phyloP scores from a whole-genome alignment of 2,113 vertebrate species.

The Narcine bancroftii region DNA sequence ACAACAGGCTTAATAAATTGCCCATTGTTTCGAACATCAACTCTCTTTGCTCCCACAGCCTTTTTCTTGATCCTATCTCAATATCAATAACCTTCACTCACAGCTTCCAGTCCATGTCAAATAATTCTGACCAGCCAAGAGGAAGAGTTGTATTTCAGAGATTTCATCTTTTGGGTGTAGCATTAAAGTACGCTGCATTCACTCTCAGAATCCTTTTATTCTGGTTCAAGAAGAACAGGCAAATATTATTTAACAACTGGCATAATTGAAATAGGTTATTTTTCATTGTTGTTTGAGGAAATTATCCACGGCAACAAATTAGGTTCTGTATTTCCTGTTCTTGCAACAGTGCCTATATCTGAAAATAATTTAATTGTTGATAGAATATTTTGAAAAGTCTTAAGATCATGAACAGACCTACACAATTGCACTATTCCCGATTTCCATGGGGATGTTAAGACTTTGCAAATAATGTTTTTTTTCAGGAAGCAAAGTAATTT shows the following conservation, averaged over 20 bases:
- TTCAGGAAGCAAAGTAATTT: background rate
- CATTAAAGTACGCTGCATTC: background rate
- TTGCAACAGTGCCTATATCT: background rate
- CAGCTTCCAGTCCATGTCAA: too few relatives aligned
- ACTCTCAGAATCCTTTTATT: background rate
- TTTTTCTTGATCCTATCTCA: too few relatives aligned
- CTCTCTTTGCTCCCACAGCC: too few relatives aligned
- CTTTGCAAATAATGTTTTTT: background rate
- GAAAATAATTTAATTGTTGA: background rate
- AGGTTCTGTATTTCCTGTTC: background rate
- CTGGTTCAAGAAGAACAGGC: background rate
- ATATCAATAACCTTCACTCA: too few relatives aligned
- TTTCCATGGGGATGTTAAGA: background rate
- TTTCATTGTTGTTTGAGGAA: background rate
- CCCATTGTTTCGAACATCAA: too few relatives aligned
- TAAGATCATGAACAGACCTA: background rate
- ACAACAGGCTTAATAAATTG: too few relatives aligned
- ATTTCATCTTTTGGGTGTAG: background rate
- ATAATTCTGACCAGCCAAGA: background rate
- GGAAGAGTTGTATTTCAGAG: background rate
- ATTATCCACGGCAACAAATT: background rate
- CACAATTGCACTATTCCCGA: background rate
- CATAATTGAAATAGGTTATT: background rate
- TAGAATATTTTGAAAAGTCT: background rate
- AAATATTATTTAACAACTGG: background rate